Evolutionary conservation across 2,888 invertebrate species (phyloP).

Genomic region (Andrena bicolor): DNA sequence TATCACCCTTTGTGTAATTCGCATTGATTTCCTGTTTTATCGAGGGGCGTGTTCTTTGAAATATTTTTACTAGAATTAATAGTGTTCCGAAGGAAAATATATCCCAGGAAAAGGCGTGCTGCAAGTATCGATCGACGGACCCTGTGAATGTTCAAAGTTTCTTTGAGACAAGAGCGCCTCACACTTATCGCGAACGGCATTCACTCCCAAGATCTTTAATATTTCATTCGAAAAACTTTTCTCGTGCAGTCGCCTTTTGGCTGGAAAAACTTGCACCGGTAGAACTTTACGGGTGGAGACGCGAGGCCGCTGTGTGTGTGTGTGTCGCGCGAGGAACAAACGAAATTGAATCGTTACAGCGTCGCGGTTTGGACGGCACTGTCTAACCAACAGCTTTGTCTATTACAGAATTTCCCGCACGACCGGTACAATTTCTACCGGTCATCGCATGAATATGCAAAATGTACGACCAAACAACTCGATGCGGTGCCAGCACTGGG

Average conservation of each 20-base stretch:
- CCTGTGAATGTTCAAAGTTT: not conserved
- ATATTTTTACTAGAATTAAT: no score
- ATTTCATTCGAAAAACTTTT: conserved; percentile 1
- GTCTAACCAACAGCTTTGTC: conserved; percentile 32
- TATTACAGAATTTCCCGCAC: conserved; percentile 57
- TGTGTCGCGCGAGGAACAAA: not conserved
- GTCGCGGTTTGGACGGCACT: not conserved
- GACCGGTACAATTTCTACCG: conserved; percentile 54
- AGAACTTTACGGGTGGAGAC: not conserved
- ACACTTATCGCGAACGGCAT: not conserved
- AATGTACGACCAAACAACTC: conserved; percentile 62
- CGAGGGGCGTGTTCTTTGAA: no score
- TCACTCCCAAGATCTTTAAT: not conserved
- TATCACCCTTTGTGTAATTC: no score
- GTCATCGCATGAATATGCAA: conserved; percentile 75
- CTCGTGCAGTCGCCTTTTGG: not conserved
- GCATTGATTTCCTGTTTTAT: no score
- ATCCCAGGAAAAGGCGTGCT: no score
- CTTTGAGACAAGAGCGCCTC: not conserved
- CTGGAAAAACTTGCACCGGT: not conserved
- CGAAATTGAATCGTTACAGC: conserved; percentile 27
- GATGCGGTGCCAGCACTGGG: conserved; percentile 40
- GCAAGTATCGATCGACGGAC: no score
- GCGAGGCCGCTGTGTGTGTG: not conserved
- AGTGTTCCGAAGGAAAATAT: no score